Base-by-base conservation (phyloP, 2,888 invertebrate species). In the Slavum lentiscoides region DNA sequence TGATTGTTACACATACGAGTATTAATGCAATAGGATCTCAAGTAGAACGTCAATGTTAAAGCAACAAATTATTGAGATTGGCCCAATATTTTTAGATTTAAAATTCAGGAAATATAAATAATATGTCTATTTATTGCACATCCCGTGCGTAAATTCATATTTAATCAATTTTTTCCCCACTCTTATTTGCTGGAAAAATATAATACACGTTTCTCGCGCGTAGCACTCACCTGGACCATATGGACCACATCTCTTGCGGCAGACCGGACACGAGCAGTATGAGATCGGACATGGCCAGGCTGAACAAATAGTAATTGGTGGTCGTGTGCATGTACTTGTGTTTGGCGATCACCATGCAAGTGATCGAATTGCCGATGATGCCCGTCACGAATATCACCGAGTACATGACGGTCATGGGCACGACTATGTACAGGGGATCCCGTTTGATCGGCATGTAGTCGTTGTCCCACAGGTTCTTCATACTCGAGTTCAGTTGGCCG, bases 281-380 rank as follows among this genome's bases (percentile, higher is more conserved):
- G 59, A 95, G 89, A 86, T 95, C 95, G 3, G 94, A 94, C 83
- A 95, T 82, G 9, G 95, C 94, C 85, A 95, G 87, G 86, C 93
- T 94, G 87, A 95, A 94, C 81, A 95, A 88, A 86, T 95, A 95
- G 85, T 92, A 93, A 85, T 93, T 93, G 13, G 92, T 93, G 5
- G 92, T 92, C 23, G 92, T 92, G 85, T 94, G 94, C 93, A 95
- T 93, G 83, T 92, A 92, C 84, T 91, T 91, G 87, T 94, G 94
- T 83, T 91, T 89, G 30, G 91, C 89, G 83, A 96, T 95, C 30
- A 96, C 95, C 82, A 94, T 88, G 85, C 95, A 95, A 2, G 95
- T 95, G 85, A 92, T 91, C 64, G 93, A 89, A 86, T 95, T 95
- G 2, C 95, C 95, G 39, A 94, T 87, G 4, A 94, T 87, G 4